Base-by-base conservation (phyloP, 2,797 vertebrate species). In the Todus mexicanus region DNA sequence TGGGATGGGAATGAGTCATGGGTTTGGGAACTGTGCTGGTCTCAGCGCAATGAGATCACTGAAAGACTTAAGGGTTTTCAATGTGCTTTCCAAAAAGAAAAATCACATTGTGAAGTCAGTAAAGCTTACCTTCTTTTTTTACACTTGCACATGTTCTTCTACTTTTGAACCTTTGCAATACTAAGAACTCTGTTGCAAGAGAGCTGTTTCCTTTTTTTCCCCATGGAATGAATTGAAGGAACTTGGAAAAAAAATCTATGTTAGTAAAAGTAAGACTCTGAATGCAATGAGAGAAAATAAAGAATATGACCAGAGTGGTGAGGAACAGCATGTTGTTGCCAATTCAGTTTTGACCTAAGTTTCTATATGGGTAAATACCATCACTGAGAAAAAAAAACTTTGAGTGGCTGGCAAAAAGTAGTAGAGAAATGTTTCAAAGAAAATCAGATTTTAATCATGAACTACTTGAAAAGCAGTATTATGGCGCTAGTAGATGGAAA, bases 11-110 rank as follows among this genome's bases (percentile, higher is more conserved):
- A 61, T 95, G 86, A 96, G 68, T 96, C 92, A 89, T 77, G 27
- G 26, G 10, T 57, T 89, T 93, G 81, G 81, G 72, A 94, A 65
- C 84, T 82, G 42, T 94, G 81, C 86, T 90, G 38, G 57, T 92
- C 61, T 93, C 86, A 74, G 77, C 3, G 0, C 50, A 65, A 0
- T 90, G 80, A 84, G n/a, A 82, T 94, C 86, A 90, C 12, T 23
- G 27, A 47, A 61, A 92, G 13, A 74, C 56, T 42, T 92, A 18
- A n/a, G 6, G 8, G 5, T 84, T 91, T 92, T 76, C 2, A 0
- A 16, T 74, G 9, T 81, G 42, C 54, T 77, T 85, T 89, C 31
- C 15, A 38, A 27, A 82, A 69, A 42, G 8, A 66, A 81, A 63
- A 90, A 74, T 13, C 14, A 6, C 3, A 11, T 35, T 59, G 5